Base-by-base conservation (phyloP, 2,888 invertebrate genomes). In the Ichneumoninae sp. region DNA sequence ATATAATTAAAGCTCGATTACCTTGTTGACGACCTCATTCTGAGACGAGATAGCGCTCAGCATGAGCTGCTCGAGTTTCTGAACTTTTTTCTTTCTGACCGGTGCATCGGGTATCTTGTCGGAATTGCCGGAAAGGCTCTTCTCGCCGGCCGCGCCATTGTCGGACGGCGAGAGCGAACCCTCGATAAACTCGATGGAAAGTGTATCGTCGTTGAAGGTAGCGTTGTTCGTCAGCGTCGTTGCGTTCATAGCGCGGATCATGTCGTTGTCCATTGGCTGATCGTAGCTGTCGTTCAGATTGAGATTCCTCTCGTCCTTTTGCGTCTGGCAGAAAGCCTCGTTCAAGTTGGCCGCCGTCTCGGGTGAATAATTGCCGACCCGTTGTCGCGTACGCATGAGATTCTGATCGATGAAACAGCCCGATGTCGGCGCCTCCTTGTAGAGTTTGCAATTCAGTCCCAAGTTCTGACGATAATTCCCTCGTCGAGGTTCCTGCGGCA, bases 1-100 rank as follows among this genome's bases (percentile, higher is more conserved):
- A 26, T 30, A 22, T 30, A 26, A 30, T 13, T 33, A 62, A 30
- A 33, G 16, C 10, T 4, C 16, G 4, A 62, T 69, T 88, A 92
- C 93, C 90, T 93, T 93, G 86, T 93, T 93, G 5, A 93, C 93
- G 5, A 93, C 93, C 85, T 93, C 93, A 70, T 89, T 93, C 80
- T 93, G 93, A 4, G 93, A 93, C 85, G 89, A 93, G 22, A 93
- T 93, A 1, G 93, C 93, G 83, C 86, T 92, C 36, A 93, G 72
- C 88, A 93, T 90, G n/a, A 93, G 87, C 57, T 92, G 92, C 75
- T 93, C 93, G 44, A 93, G 78, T 82, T 93, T 93, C 47, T 93
- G 92, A 3, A 90, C 92, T 71, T 93, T 93, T 82, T 93, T 93
- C 52, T 91, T 93, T 50, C 93, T 89, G 5, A 92, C 80, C 10